Percentiles rank a stretch among this genome's conserved stretches.
phyloP scores from a whole-genome alignment of 2,797 vertebrate genomes.

The Lepus oiostolus region DNA sequence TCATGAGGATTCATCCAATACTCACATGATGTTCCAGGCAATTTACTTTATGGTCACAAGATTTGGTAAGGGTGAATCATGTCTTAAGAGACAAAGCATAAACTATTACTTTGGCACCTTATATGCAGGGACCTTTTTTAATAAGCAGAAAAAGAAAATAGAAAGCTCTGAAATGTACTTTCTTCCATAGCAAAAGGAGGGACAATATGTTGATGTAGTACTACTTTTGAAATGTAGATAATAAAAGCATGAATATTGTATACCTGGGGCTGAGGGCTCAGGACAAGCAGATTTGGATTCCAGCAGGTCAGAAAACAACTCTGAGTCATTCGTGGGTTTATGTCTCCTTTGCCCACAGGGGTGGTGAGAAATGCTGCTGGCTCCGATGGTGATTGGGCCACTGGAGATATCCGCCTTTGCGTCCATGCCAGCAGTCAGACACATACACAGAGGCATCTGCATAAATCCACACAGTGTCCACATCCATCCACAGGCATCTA shows the following conservation, averaged over 20 bases:
- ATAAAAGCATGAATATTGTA: neutral
- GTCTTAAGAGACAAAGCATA: conserved; percentile 1
- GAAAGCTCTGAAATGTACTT: conserved; percentile 41
- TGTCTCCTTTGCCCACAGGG: too few species aligned
- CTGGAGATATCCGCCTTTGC: too few species aligned
- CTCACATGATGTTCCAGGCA: neutral
- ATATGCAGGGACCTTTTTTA: conserved; percentile 18
- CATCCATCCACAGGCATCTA: too few species aligned
- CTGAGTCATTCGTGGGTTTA: too few species aligned
- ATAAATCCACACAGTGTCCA: too few species aligned
- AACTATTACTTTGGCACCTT: conserved; percentile 19
- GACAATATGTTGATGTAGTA: neutral
- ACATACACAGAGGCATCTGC: too few species aligned
- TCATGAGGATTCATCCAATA: neutral
- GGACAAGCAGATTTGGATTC: too few species aligned
- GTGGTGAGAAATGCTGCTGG: too few species aligned
- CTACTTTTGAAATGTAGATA: neutral
- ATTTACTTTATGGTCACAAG: neutral
- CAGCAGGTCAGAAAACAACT: too few species aligned
- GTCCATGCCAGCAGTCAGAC: too few species aligned
- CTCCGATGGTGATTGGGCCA: too few species aligned
- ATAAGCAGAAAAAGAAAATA: conserved; percentile 46
- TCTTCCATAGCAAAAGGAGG: neutral
- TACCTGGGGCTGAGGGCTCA: too few species aligned
- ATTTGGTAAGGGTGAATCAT: conserved; percentile 13